Evolutionary conservation across 2,113 vertebrate species (phyloP).

Genomic region (human (Homo sapiens)): DNA sequence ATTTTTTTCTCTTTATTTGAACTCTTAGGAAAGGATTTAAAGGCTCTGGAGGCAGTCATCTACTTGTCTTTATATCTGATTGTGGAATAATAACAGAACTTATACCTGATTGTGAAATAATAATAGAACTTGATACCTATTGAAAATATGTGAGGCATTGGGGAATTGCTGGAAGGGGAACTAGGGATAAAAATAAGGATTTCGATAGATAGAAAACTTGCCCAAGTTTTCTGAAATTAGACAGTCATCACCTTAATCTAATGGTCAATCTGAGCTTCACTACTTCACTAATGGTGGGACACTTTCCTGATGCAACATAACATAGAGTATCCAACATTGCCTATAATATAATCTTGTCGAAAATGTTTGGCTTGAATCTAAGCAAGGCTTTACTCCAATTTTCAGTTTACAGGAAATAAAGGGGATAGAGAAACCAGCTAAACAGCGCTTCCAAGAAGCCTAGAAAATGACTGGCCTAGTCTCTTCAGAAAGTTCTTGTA

Average conservation of each 20-base stretch:
- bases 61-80: constrained; percentile 7
- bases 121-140: constrained; percentile 12
- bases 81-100: constrained; percentile 12
- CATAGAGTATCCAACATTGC: not conserved
- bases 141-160: not conserved
- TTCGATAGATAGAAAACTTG: not conserved
- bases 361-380: constrained; percentile 1
- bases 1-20: not conserved
- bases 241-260: not conserved
- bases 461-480: not conserved
- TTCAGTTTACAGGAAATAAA: not conserved
- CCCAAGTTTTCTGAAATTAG: not conserved
- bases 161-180: not conserved
- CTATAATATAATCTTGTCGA: not conserved
- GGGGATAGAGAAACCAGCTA: not conserved
- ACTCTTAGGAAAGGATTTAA: constrained; percentile 12
- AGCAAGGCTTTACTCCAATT: constrained; percentile 28
- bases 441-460: not conserved
- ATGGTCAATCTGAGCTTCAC: not conserved
- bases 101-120: not conserved
- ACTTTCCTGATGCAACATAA: not conserved
- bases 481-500: not conserved
- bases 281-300: not conserved
- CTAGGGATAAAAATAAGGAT: not conserved
- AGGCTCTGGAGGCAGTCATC: not conserved